Evolutionary conservation across 2,113 vertebrate genomes (phyloP), one percentile per base, ranked within the genome.

Genomic region (Machaerirhynchus nigripectus): DNA sequence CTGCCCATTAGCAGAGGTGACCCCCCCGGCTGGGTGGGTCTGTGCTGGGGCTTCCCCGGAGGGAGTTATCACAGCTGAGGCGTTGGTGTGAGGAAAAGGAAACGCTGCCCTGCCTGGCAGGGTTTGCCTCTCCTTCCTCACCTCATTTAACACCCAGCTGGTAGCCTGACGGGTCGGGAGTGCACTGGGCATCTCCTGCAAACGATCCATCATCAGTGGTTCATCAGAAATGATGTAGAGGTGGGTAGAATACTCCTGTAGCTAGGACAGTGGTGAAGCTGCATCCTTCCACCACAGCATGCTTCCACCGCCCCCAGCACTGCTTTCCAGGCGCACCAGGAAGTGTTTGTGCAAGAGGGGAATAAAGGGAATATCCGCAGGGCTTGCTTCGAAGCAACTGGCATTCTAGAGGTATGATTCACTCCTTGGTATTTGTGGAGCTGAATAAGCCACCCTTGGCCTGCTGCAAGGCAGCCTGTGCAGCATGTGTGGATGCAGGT

Each of bases 231-330:
- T n/a, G 3, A 47, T 15, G 10, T 8, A 24, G n/a, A 30, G 30
- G 5, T 11, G 15, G 2, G 8, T n/a, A 47, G 60, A 75, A 56
- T 30, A 40, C 15, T 30, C n/a, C 42, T 49, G 42, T n/a, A 65
- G 42, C 24, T 49, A 49, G 50, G 35, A 49, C 70, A 30, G 5
- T 57, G 0, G 3, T 31, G 55, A 84, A 61, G 24, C 26, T 39
- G 18, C 33, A 14, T 70, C 35, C 23, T 79, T 28, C 13, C 35
- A 6, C n/a, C 5, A 2, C 0, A 1, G 26, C 15, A 44, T 4
- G 18, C 46, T 74, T 42, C 55, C 8, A 27, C 19, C 1, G 8
- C 35, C 77, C 11, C 18, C 1, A 8, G 42, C 2, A 11, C 31
- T 1, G 6, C 61, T 84, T 52, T 50, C 18, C 46, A 15, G 27